phyloP scores from a whole-genome alignment of 2,797 vertebrate species.

The Silurus aristotelis region DNA sequence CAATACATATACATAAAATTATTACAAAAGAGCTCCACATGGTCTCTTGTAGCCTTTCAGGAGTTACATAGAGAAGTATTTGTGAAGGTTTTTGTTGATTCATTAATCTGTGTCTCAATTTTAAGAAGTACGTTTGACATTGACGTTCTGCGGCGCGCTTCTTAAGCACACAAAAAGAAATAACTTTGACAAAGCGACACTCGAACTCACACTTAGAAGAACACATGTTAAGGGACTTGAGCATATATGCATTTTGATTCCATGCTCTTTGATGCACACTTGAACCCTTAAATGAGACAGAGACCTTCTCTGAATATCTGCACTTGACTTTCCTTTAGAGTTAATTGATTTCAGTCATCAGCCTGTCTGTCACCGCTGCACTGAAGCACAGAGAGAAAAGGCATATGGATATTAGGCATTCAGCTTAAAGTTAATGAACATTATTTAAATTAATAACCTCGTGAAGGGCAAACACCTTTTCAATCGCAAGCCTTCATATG shows the following conservation, averaged over 20 bases:
- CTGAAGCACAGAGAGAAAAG: constrained; percentile 13
- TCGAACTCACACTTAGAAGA: not conserved
- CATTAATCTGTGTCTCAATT: not conserved
- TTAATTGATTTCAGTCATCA: constrained; percentile 72
- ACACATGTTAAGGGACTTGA: not conserved
- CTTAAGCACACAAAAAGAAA: not conserved
- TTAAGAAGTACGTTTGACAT: constrained; percentile 12
- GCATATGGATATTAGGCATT: constrained; percentile 53
- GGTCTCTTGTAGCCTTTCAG: constrained; percentile 1
- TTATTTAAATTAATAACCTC: constrained; percentile 71
- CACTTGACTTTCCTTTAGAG: constrained; percentile 68
- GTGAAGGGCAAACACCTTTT: constrained; percentile 75
- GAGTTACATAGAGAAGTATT: not conserved
- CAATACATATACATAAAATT: not conserved
- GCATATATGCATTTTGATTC: constrained; percentile 24
- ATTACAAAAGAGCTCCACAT: constrained; percentile 26
- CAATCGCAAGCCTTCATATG: constrained; percentile 67
- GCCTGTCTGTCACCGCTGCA: constrained; percentile 56
- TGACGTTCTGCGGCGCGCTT: not conserved
- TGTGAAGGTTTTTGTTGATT: not conserved
- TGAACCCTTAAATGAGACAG: constrained; percentile 27
- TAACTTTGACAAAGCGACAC: constrained; percentile 3
- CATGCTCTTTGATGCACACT: constrained; percentile 30
- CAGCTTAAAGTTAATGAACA: constrained; percentile 66
- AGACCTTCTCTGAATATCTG: constrained; percentile 62